Conservation (phyloP, 2,888 invertebrate species). For the Hydropsyche betteni region DNA sequence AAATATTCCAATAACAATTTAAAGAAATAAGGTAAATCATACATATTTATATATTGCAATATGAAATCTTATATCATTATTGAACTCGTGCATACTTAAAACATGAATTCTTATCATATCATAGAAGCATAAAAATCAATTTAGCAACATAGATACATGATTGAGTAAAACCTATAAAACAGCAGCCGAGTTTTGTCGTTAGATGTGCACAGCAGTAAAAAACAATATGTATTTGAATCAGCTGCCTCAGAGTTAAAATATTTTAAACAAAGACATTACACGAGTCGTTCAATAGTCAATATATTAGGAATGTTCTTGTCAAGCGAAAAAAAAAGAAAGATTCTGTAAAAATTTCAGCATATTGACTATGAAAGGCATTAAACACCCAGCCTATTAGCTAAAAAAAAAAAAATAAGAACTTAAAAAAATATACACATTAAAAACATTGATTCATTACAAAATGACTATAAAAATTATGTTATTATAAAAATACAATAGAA, state of each 20-base stretch:
- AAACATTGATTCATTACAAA: too few relatives aligned
- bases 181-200: not conserved
- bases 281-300: conserved; percentile 7
- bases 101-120: too few relatives aligned
- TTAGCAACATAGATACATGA: not conserved
- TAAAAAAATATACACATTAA: too few relatives aligned
- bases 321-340: conserved; percentile 1
- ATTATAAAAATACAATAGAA: too few relatives aligned
- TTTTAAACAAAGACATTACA: not conserved
- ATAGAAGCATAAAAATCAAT: not conserved
- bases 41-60: too few relatives aligned
- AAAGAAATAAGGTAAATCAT: too few relatives aligned
- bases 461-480: too few relatives aligned
- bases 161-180: not conserved
- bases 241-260: not conserved
- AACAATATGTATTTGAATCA: not conserved
- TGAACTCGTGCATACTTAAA: too few relatives aligned
- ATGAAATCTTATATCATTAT: too few relatives aligned
- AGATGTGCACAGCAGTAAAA: not conserved
- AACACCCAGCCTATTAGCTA: conserved; percentile 17
- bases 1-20: too few relatives aligned
- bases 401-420: conserved; percentile 7
- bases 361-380: conserved; percentile 11
- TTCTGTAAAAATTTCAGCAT: not conserved
- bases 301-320: conserved; percentile 27